Evolutionary conservation across 2,113 vertebrate genomes (phyloP).

Genomic region (Crypturellus undulatus): DNA sequence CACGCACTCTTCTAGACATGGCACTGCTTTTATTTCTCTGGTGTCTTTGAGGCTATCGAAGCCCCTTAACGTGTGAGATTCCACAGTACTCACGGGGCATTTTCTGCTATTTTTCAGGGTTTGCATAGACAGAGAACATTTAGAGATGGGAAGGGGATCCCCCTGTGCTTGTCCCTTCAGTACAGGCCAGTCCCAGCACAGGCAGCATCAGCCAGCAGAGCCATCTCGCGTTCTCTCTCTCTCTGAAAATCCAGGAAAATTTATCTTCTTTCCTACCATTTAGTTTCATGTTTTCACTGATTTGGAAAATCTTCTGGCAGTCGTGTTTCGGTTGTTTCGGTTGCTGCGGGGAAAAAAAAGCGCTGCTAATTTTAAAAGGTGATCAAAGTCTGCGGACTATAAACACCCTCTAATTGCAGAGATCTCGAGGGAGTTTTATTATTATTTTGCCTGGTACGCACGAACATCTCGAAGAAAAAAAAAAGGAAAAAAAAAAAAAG

Average conservation of each 20-base stretch:
- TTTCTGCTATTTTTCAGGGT: neutral
- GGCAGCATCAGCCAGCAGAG: neutral
- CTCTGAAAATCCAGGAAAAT: neutral
- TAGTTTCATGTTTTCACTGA: neutral
- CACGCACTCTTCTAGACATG: neutral
- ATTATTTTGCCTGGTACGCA: constrained; percentile 67
- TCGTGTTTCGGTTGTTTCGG: neutral
- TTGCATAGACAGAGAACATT: neutral
- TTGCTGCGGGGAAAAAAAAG: neutral
- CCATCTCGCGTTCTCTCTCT: neutral
- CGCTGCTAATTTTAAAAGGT: constrained; percentile 20
- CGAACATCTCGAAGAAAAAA: constrained; percentile 56
- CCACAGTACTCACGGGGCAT: neutral
- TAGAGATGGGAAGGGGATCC: neutral
- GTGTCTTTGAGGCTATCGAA: neutral
- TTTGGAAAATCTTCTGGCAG: neutral
- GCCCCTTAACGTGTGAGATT: rapidly evolving
- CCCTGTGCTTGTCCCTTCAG: neutral
- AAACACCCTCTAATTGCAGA: neutral
- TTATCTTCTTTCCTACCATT: constrained; percentile 13
- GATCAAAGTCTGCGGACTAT: neutral
- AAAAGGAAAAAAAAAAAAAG: neutral
- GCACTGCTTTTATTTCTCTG: neutral
- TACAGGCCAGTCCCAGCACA: neutral
- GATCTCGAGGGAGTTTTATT: neutral